A percentile compares a stretch with the other conserved stretches of the same genome.
Evolutionary conservation across 2,797 vertebrate species (phyloP).

Genomic region (Cyclura pinguis): DNA sequence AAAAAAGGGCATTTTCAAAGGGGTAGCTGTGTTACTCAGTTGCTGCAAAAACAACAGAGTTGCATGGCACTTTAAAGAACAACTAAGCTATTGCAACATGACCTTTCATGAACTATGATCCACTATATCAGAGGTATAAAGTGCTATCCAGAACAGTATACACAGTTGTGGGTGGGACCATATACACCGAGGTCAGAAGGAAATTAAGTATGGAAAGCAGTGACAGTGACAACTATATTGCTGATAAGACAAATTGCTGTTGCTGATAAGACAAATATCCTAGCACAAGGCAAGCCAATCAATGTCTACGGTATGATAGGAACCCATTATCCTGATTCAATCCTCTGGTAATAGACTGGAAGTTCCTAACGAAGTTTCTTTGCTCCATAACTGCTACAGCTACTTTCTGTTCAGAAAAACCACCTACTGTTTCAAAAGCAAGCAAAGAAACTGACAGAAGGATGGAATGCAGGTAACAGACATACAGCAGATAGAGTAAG

Average conservation of each 20-base stretch:
- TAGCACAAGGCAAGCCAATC: too few species aligned
- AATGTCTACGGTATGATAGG: neutral
- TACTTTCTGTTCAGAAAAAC: neutral
- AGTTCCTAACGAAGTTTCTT: neutral
- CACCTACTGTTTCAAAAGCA: neutral
- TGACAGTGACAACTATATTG: neutral
- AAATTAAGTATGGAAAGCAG: neutral
- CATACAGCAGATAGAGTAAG: neutral
- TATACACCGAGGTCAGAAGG: neutral
- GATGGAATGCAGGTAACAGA: neutral
- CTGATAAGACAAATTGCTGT: too few species aligned
- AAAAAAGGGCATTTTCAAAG: neutral
- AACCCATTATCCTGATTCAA: neutral
- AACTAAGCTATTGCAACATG: neutral
- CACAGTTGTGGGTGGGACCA: neutral
- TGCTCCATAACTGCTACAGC: neutral
- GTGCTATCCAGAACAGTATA: neutral
- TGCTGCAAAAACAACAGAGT: neutral
- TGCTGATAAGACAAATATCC: neutral
- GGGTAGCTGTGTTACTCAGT: neutral
- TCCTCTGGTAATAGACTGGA: neutral
- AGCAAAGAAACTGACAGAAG: neutral
- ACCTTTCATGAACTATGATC: neutral
- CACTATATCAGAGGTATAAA: neutral
- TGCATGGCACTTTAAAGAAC: neutral